Conservation (phyloP, 2,113 vertebrate species). For the Mesitornis unicolor region DNA sequence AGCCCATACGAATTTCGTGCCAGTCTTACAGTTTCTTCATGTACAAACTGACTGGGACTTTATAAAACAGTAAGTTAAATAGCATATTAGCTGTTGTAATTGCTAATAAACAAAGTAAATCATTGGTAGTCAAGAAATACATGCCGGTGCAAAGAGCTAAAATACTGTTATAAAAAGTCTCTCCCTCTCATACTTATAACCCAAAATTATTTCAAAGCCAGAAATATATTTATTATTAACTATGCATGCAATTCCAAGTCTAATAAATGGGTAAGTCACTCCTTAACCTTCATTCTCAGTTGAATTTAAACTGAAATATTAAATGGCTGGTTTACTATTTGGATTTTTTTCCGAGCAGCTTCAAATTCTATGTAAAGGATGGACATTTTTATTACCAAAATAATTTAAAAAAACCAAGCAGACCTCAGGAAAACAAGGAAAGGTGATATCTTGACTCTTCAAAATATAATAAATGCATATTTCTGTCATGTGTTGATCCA, state of each 20-base stretch:
- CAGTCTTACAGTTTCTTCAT: neutral
- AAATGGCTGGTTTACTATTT: neutral
- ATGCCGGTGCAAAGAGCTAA: neutral
- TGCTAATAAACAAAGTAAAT: neutral
- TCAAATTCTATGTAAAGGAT: neutral
- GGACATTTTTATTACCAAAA: neutral
- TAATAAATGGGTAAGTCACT: neutral
- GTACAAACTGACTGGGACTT: neutral
- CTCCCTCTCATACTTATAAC: neutral
- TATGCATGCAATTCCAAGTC: neutral
- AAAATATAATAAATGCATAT: neutral
- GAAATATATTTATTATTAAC: neutral
- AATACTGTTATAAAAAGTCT: neutral
- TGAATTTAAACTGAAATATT: neutral
- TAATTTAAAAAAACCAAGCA: fast-evolving
- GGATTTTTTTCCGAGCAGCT: neutral
- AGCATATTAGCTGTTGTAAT: neutral
- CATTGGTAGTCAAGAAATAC: neutral
- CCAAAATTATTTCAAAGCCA: neutral
- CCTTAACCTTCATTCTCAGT: neutral
- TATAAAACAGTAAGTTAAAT: neutral
- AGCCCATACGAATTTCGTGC: neutral
- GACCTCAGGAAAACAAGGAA: neutral
- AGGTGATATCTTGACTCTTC: no score
- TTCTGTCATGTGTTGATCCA: neutral